These are phyloP conservation scores for Syrphus vitripennis DNA, from an alignment of 2,888 invertebrate species.

Conservation along the genomic window DNA sequence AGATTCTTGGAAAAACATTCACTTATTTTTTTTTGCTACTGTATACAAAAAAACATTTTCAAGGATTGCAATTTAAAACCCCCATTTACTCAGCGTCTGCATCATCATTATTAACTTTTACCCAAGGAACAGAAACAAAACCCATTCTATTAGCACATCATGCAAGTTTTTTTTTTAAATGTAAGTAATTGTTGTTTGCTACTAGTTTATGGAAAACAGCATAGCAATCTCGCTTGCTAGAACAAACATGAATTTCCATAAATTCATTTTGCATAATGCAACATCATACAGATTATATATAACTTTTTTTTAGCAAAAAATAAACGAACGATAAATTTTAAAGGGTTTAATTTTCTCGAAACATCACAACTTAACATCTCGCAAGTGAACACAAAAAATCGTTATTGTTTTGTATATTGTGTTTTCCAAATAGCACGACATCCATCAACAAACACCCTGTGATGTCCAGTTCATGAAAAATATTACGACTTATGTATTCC, in stretches of 20 bases:
- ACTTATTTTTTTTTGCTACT: too few species aligned
- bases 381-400: conserved; percentile 9
- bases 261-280: conserved; percentile 53
- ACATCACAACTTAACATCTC: not conserved
- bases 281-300: conserved; percentile 12
- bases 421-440: conserved; percentile 24
- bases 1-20: too few species aligned
- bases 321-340: conserved; percentile 58
- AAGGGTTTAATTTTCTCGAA: conserved; percentile 36
- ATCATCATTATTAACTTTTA: conserved; percentile 43
- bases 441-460: conserved; percentile 33
- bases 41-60: too few species aligned
- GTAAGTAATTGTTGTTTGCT: not conserved
- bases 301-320: conserved; percentile 10
- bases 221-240: not conserved
- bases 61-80: not conserved
- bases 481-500: too few species aligned
- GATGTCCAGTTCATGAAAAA: conserved; percentile 10
- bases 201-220: not conserved
- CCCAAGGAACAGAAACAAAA: not conserved
- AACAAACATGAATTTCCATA: conserved; percentile 59
- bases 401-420: not conserved
- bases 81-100: not conserved
- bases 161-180: conserved; percentile 21
- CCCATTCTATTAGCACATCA: not conserved